These are phyloP conservation scores for Loris lydekkerianus DNA, from an alignment of 2,797 vertebrate species.

Conservation along the genomic window DNA sequence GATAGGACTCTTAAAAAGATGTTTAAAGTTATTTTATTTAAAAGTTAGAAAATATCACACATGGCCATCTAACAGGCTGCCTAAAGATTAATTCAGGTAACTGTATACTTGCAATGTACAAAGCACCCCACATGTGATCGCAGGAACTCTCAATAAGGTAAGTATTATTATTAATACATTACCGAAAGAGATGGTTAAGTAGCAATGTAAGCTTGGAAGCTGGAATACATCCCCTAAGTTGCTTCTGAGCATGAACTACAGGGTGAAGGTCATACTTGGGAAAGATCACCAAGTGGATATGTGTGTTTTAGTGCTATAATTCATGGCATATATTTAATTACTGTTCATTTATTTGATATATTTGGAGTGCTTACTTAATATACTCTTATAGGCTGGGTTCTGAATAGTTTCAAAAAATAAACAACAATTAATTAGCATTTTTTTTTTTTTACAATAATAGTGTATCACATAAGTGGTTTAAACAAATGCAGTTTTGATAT, in stretches of 20 bases:
- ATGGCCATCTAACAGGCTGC: neutral
- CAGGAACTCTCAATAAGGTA: neutral
- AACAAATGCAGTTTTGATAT: conserved; percentile 20
- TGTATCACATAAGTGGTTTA: neutral
- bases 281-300: neutral
- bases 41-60: neutral
- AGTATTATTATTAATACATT: neutral
- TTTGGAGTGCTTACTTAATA: neutral
- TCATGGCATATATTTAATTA: neutral
- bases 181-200: conserved; percentile 12
- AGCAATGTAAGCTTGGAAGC: neutral
- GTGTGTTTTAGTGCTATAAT: neutral
- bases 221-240: neutral
- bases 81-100: neutral
- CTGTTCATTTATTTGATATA: neutral
- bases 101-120: neutral
- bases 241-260: neutral
- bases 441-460: neutral
- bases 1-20: neutral
- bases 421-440: neutral
- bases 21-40: conserved; percentile 12
- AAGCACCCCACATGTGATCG: neutral
- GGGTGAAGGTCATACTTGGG: neutral
- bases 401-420: conserved; percentile 7
- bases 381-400: neutral